These are phyloP conservation scores for Pangasius larnaudii DNA, from an alignment of 2,797 vertebrate genomes.

Conservation along the genomic window DNA sequence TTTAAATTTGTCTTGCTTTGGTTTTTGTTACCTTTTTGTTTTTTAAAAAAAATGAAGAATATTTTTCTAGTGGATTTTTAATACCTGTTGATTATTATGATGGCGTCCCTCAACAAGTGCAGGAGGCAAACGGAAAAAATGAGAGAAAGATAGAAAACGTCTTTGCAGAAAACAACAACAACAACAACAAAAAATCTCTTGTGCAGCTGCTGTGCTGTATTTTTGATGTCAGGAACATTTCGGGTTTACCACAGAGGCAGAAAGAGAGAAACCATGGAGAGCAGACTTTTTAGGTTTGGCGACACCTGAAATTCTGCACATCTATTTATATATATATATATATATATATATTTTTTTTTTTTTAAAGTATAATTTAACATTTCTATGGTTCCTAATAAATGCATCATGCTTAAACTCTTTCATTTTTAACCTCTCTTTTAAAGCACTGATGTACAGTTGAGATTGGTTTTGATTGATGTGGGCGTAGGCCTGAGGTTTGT, in stretches of 20 bases:
- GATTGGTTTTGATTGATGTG: conserved; percentile 45
- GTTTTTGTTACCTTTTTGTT: neutral
- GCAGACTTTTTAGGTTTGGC: conserved; percentile 66
- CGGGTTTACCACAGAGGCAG: conserved; percentile 71
- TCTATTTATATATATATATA: neutral
- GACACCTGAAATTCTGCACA: conserved; percentile 74
- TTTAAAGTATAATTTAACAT: neutral
- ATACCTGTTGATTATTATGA: neutral
- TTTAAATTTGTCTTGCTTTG: neutral
- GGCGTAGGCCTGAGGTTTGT: conserved; percentile 50
- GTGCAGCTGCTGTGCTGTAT: conserved; percentile 60
- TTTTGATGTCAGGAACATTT: conserved; percentile 77
- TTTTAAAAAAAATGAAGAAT: neutral
- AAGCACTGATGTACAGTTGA: conserved; percentile 54
- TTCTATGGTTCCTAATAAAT: conserved; percentile 24
- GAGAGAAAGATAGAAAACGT: neutral
- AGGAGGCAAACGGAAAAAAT: neutral
- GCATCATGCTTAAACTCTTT: no score
- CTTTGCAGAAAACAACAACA: conserved; percentile 61
- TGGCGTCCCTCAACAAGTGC: neutral
- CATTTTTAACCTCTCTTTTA: conserved; percentile 16
- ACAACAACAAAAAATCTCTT: conserved; percentile 51
- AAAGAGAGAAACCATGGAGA: conserved; percentile 58
- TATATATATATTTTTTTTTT: no score
- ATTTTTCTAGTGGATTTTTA: conserved; percentile 3